phyloP scores from a whole-genome alignment of 2,888 invertebrate genomes.

The Diarsia dahlii region DNA sequence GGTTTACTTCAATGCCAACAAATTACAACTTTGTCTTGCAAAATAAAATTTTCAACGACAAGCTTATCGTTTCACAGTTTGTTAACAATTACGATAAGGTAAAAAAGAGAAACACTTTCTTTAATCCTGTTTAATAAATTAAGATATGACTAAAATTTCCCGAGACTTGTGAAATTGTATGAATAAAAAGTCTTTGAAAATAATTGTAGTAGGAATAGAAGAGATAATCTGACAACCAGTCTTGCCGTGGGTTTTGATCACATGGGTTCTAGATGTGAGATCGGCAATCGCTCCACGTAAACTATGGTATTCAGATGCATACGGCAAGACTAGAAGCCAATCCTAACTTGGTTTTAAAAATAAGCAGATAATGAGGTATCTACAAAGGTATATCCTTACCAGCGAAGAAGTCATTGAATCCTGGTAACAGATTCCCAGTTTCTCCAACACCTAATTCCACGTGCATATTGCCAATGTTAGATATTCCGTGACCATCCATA shows the following conservation, averaged over 20 bases:
- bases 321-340: background rate
- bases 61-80: slow-evolving; percentile 19
- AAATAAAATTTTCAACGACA: background rate
- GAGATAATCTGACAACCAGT: background rate
- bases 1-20: background rate
- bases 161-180: background rate
- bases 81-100: background rate
- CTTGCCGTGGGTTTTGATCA: background rate
- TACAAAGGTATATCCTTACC: slow-evolving; percentile 71
- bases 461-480: slow-evolving; percentile 81
- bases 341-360: background rate
- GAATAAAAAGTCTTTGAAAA: background rate
- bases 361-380: background rate
- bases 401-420: slow-evolving; percentile 75
- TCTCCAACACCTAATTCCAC: slow-evolving; percentile 76
- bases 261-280: background rate
- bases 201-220: background rate
- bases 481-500: slow-evolving; percentile 81
- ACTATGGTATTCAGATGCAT: background rate
- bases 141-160: background rate
- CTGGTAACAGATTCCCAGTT: slow-evolving; percentile 76
- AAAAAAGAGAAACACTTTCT: background rate
- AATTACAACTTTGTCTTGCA: background rate
- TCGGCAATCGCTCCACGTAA: background rate
- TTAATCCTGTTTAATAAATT: background rate